Percentiles rank a stretch among this genome's conserved stretches.
phyloP scores from a whole-genome alignment of 2,888 invertebrate genomes.

The Dolichomitus sp. region DNA sequence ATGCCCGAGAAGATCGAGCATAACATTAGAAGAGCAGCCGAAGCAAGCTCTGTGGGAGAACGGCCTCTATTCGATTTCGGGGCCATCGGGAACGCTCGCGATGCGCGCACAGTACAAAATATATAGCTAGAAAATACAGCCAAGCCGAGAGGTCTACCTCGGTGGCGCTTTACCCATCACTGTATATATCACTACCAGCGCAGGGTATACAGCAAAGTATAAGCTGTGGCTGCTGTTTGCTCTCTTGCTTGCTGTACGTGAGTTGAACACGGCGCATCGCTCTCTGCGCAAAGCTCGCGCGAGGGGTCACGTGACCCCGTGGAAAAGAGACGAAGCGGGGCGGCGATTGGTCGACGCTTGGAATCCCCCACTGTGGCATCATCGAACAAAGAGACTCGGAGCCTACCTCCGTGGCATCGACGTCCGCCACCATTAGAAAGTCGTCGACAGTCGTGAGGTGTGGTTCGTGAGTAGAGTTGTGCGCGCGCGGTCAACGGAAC shows the following conservation, averaged over 20 bases:
- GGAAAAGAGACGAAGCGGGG: conserved; percentile 48
- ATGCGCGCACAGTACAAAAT: conserved; percentile 20
- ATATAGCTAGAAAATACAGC: conserved; percentile 54
- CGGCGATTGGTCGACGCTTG: conserved; percentile 68
- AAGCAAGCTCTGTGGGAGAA: conserved; percentile 37
- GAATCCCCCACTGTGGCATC: conserved; percentile 64
- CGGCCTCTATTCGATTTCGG: conserved; percentile 67
- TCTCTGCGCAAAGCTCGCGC: conserved; percentile 63
- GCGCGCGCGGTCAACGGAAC: conserved; percentile 37
- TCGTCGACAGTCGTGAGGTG: conserved; percentile 77
- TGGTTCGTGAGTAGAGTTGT: conserved; percentile 69
- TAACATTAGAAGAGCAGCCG: not conserved
- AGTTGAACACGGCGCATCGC: conserved; percentile 55
- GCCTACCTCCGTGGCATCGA: conserved; percentile 74
- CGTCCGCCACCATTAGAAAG: conserved; percentile 81
- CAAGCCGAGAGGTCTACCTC: conserved; percentile 13
- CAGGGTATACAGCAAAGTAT: not conserved
- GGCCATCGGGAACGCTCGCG: conserved; percentile 56
- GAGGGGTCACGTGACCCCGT: conserved; percentile 68
- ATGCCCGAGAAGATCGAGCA: too few species aligned
- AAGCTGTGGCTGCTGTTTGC: not conserved
- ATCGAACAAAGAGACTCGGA: conserved; percentile 81
- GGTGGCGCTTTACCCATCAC: conserved; percentile 28
- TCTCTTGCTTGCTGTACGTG: not conserved
- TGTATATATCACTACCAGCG: not conserved